Base-by-base conservation (phyloP, 2,113 vertebrate genomes). In the Eidolon helvum region DNA sequence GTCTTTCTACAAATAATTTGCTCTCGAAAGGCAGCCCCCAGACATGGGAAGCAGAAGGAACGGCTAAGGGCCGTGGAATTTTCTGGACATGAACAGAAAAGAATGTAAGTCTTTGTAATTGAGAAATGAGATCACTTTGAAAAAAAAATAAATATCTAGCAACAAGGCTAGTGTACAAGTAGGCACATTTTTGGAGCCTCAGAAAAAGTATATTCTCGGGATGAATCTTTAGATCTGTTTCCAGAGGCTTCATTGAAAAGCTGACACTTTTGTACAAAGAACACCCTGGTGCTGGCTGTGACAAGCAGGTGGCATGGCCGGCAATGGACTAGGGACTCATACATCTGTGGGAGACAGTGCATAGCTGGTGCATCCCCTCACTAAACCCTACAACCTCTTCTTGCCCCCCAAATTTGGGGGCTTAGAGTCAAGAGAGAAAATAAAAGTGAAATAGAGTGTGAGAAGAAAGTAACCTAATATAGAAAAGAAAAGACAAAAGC, bases 401-500 rank as follows among this genome's bases (percentile, higher is more conserved):
- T 45, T 65, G 26, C 12, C 86, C 86, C 55, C 0, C 3, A 87
- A 57, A 94, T 61, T 68, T 69, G 92, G 83, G 83, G 90, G 75
- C 84, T 57, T 53, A 59, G 63, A 40, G 61, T 2, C 1, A 78
- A 93, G 68, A 45, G 77, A 69, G 61, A 69, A 79, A 78, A 93
- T 1, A 3, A 78, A 93, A 86, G 48, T 61, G 59, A 83, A 59
- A 68, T 72, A 53, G 79, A 80, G 80, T 89, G 45, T 95, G 77
- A 96, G 65, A 95, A 96, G 83, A 92, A 78, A 26, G 4, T 61
- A 48, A 82, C 59, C 19, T 15, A 61, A 90, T 35, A 80, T 74
- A 87, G 72, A 88, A 87, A 98, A 97, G 83, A 0, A 45, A 98
- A 98, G 97, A 98, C 98, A 98, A 98, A 98, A 97, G 63, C 98